Evolutionary conservation across 2,888 invertebrate genomes (phyloP), one percentile per base, ranked within the genome.

Genomic region (Pachycephus smyrnensis): DNA sequence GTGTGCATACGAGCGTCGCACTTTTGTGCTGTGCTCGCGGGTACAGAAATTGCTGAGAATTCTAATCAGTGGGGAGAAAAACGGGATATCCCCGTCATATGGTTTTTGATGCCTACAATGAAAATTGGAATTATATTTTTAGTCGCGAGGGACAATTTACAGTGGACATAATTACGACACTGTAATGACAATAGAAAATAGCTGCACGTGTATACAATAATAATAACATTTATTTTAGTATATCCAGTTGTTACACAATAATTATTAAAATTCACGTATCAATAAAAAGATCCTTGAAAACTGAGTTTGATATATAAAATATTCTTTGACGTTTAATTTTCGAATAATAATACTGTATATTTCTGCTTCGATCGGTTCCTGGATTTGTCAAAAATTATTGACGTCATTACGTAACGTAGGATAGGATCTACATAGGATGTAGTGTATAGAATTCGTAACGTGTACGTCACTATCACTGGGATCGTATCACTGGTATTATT

Each of bases 71-170:
- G 9, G 79, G 15, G 30, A 30, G 12, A 40, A 4, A 23, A 37
- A 12, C 55, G 76, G 76, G 77, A 69, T 32, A 79, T 81, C n/a
- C 76, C 75, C 77, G 23, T 55, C 40, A 55, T 23, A 40, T 23
- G 23, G 9, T 23, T 9, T 9, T 55, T 23, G 4, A 23, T 9
- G 12, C 6, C 6, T 15, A 23, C 15, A 15, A 6, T 40, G 15
- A 55, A 55, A 23, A 23, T 55, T 55, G 23, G 23, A 55, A 55
- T 55, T 2, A 23, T 15, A 23, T 23, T 23, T 23, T 55, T 55
- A 55, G 40, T 55, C 23, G 0, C 6, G 23, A 23, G 15, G 40
- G 40, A 23, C 9, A 55, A 55, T 55, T 55, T 15, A 23, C 40
- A 55, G 40, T 9, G 15, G 9, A 55, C 23, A 15, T 55, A 23